phyloP scores from a whole-genome alignment of 1,140 invertebrate species.

The Polypedilum pembai region DNA sequence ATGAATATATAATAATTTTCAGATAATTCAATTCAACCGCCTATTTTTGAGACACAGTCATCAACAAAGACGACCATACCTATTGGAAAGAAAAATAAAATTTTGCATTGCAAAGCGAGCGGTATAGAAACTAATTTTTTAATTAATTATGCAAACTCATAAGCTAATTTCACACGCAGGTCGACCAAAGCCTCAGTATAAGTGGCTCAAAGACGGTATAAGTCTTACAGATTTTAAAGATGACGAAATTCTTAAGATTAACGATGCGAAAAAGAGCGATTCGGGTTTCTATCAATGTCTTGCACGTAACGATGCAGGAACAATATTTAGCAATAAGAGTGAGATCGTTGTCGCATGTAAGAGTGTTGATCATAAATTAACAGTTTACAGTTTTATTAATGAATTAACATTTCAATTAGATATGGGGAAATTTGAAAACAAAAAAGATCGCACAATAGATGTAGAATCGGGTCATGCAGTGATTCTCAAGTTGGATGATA shows the following conservation, averaged over 20 bases:
- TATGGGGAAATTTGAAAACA: slow-evolving; percentile 73
- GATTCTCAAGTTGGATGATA: slow-evolving; percentile 68
- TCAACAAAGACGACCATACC: slow-evolving; percentile 75
- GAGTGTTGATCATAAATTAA: slow-evolving; percentile 42
- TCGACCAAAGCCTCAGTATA: slow-evolving; percentile 77
- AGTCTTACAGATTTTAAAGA: slow-evolving; percentile 64
- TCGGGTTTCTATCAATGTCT: slow-evolving; percentile 85
- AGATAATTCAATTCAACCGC: slow-evolving; percentile 55
- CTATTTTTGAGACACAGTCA: slow-evolving; percentile 73
- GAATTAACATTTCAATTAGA: slow-evolving; percentile 47
- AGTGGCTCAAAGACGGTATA: slow-evolving; percentile 79
- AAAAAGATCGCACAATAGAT: slow-evolving; percentile 55
- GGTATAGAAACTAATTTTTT: slow-evolving; percentile 52
- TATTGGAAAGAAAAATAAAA: slow-evolving; percentile 77
- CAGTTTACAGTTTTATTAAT: background rate
- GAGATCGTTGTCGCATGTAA: slow-evolving; percentile 83
- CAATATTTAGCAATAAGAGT: slow-evolving; percentile 82
- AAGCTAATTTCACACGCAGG: slow-evolving; percentile 50
- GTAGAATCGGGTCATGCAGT: slow-evolving; percentile 72
- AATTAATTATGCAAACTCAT: slow-evolving; percentile 29
- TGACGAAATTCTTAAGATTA: slow-evolving; percentile 74
- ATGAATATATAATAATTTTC: background rate
- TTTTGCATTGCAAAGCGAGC: slow-evolving; percentile 78
- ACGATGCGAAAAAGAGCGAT: slow-evolving; percentile 66
- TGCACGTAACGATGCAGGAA: slow-evolving; percentile 80